A percentile compares a stretch with the other conserved stretches of the same genome.
Conservation (phyloP, 2,888 invertebrate genomes). For the Venustoraphidia nigricollis region DNA sequence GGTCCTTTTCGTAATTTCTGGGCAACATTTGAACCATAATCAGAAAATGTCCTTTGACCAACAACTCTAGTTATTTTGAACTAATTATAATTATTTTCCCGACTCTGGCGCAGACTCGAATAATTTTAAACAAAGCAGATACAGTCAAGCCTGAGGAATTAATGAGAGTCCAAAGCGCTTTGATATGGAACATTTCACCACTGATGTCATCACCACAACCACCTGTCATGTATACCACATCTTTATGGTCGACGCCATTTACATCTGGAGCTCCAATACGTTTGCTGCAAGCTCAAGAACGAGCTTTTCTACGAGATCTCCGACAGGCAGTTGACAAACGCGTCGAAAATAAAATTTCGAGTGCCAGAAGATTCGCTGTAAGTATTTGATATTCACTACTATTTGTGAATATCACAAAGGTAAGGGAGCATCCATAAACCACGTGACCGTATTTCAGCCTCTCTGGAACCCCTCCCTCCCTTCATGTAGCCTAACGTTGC, state of each 20-base stretch:
- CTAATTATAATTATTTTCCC: neutral
- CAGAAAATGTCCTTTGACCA: no score
- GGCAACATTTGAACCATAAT: no score
- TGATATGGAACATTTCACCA: conserved; percentile 95
- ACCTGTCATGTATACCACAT: conserved; percentile 81
- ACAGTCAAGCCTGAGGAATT: conserved; percentile 83
- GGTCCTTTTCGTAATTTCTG: no score
- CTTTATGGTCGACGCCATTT: conserved; percentile 75
- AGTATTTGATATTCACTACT: conserved; percentile 27
- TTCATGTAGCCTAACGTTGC: no score
- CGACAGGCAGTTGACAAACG: conserved; percentile 73
- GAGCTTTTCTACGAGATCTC: conserved; percentile 72
- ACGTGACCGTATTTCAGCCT: no score
- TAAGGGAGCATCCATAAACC: no score
- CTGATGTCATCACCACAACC: conserved; percentile 89
- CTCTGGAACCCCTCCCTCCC: no score
- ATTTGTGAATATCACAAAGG: no score
- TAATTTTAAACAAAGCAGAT: conserved; percentile 89
- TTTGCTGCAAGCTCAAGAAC: conserved; percentile 75
- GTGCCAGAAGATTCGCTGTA: conserved; percentile 88
- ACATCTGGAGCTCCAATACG: conserved; percentile 67
- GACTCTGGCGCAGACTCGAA: conserved; percentile 50
- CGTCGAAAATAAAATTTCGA: conserved; percentile 87
- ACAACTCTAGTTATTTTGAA: no score
- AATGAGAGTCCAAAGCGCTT: conserved; percentile 82